Conservation (phyloP, 2,888 invertebrate species). For the Calliphora vomitoria region DNA sequence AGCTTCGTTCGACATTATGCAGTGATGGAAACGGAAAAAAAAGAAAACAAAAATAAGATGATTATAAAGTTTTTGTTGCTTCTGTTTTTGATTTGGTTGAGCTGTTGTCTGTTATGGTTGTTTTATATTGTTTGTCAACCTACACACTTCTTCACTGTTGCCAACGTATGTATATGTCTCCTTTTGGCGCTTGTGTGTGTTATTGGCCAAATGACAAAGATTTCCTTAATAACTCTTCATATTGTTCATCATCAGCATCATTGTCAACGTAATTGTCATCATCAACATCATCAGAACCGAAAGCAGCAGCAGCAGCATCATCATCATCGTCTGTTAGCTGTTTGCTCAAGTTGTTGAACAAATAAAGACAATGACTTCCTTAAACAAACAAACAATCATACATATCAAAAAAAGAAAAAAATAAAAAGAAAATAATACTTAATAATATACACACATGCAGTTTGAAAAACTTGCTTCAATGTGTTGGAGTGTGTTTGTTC, state of each 20-base stretch:
- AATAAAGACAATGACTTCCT: conserved; percentile 53
- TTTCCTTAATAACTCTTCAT: conserved; percentile 40
- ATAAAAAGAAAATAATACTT: no score
- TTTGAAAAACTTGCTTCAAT: not conserved
- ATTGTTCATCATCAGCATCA: conserved; percentile 39
- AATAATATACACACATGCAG: not conserved
- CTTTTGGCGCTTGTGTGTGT: not conserved
- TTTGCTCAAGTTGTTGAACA: conserved; percentile 23
- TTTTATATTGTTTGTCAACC: conserved; percentile 26
- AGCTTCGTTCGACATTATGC: conserved; percentile 3
- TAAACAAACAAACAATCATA: conserved; percentile 3
- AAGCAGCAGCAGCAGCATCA: not conserved
- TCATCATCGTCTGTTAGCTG: not conserved
- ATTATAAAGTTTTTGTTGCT: conserved; percentile 41
- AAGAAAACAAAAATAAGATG: conserved; percentile 33
- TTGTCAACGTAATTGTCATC: conserved; percentile 15
- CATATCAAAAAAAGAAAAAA: not conserved
- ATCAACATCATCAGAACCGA: not conserved
- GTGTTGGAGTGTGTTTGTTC: conserved; percentile 4
- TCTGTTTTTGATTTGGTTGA: conserved; percentile 9
- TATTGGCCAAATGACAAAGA: conserved; percentile 43
- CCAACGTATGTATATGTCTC: not conserved
- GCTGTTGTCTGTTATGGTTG: conserved; percentile 9
- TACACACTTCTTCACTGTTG: not conserved
- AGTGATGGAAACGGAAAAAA: not conserved